These are phyloP conservation scores for Strix aluco DNA, from an alignment of 2,113 vertebrate genomes.

Conservation along the genomic window DNA sequence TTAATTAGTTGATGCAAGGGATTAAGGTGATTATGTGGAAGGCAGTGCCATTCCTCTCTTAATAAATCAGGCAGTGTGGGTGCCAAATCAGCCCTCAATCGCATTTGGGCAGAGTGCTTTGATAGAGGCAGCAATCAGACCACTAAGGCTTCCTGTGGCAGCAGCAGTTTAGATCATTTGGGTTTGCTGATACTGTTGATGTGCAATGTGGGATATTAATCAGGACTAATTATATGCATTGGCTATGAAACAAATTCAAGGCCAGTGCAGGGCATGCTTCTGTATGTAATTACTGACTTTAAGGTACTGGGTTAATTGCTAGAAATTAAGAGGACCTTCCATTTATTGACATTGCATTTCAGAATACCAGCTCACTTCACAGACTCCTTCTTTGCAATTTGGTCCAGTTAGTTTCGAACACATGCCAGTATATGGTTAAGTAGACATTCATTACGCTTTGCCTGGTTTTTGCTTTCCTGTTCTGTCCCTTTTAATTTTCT, in stretches of 20 bases:
- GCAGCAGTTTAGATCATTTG: conserved; percentile 68
- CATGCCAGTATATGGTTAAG: not conserved
- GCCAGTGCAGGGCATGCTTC: conserved; percentile 71
- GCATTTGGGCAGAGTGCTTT: conserved; percentile 69
- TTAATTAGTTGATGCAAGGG: conserved; percentile 82
- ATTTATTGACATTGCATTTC: conserved; percentile 59
- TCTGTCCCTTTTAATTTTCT: not conserved
- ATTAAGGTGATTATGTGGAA: conserved; percentile 81
- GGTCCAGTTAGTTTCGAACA: conserved; percentile 1
- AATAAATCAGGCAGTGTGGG: conserved; percentile 75
- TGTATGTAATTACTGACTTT: conserved; percentile 76
- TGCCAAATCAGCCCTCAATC: conserved; percentile 74
- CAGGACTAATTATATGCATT: conserved; percentile 87
- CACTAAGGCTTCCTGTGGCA: conserved; percentile 69
- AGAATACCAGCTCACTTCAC: conserved; percentile 14
- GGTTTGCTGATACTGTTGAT: conserved; percentile 83
- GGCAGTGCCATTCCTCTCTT: conserved; percentile 72
- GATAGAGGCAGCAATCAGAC: conserved; percentile 70
- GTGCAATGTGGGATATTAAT: conserved; percentile 89
- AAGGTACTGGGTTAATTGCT: conserved; percentile 73
- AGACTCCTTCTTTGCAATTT: not conserved
- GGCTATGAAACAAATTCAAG: conserved; percentile 74
- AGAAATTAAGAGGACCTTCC: conserved; percentile 70
- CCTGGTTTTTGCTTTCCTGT: not conserved
- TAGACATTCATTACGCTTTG: not conserved